Conservation (phyloP, 2,888 invertebrate genomes). For the Lycophotia porphyrea region DNA sequence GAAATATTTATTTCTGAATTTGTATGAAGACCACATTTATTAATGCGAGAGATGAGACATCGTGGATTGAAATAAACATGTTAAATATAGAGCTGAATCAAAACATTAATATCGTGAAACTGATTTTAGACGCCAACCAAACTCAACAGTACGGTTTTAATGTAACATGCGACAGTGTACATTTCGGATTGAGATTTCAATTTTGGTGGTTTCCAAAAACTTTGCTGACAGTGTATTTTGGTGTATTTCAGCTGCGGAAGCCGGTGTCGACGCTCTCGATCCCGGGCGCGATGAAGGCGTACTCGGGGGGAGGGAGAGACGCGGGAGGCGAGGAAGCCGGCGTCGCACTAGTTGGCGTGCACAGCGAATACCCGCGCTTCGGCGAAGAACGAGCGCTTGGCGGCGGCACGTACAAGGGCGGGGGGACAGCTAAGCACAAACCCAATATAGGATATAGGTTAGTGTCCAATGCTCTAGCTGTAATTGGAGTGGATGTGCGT, state of each 20-base stretch:
- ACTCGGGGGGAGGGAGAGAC: constrained; percentile 91
- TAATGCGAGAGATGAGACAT: constrained; percentile 55
- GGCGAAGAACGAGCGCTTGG: constrained; percentile 96
- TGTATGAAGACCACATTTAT: constrained; percentile 55
- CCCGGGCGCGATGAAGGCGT: constrained; percentile 97
- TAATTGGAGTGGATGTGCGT: constrained; percentile 69
- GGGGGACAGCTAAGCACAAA: constrained; percentile 95
- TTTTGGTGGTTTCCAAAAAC: constrained; percentile 48
- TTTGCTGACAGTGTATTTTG: constrained; percentile 59
- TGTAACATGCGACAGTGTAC: constrained; percentile 50
- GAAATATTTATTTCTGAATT: constrained; percentile 45
- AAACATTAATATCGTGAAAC: constrained; percentile 55
- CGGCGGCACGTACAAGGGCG: constrained; percentile 94
- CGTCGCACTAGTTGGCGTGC: constrained; percentile 96
- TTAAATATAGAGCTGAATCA: constrained; percentile 60
- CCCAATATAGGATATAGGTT: constrained; percentile 97
- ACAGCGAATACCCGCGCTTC: constrained; percentile 97
- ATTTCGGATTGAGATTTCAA: constrained; percentile 50
- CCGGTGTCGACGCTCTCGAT: constrained; percentile 99
- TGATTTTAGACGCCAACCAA: constrained; percentile 38
- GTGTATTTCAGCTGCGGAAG: constrained; percentile 96
- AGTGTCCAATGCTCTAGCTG: constrained; percentile 67
- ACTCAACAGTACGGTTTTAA: constrained; percentile 40
- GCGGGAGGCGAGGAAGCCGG: constrained; percentile 94
- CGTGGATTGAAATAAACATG: constrained; percentile 49